Evolutionary conservation across 2,797 vertebrate species (phyloP), one percentile per base, ranked within the genome.

Genomic region (Danio choprae): DNA sequence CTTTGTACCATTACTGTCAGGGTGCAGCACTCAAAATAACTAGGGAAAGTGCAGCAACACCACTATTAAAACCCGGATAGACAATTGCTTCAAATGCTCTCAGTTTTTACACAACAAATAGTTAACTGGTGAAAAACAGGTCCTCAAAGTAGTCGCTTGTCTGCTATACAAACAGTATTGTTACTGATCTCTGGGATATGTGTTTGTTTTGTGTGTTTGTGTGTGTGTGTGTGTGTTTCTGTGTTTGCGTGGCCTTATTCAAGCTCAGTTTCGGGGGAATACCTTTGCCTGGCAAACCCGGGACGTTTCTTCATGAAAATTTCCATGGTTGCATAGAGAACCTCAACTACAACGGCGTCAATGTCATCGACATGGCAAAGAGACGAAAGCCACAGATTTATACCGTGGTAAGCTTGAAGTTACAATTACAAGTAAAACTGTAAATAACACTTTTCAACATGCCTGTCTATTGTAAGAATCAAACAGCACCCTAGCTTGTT

Each of bases 231-330:
- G 58, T 81, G 58, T 48, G 22, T 71, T 18, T 65, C 13, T 72
- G 68, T 74, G 60, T 78, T 40, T 81, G 36, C 68, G 65, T 81
- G 81, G 75, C 68, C 79, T 79, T 16, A 84, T 74, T 82, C 75
- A 74, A 90, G 89, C 86, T 90, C 51, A 90, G 87, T 69, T 89
- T 90, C 51, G 89, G 89, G 51, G 89, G 89, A 74, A 87, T 89
- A 40, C 88, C 89, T 60, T 76, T 88, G 18, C 87, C 87, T 75
- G 86, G 88, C 6, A 90, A 90, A 40, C 87, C 89, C 6, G 85
- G 86, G 40, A 87, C 86, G 0, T 87, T 87, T 73, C 80, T 84
- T 18, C 81, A 86, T 70, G 85, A 89, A 77, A 88, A 89, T 71
- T 88, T 90, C 71, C 86, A 87, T 13, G 86, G 88, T 60, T 88